Base-by-base conservation (phyloP, 2,888 invertebrate species). In the Argynnis bischoffii region DNA sequence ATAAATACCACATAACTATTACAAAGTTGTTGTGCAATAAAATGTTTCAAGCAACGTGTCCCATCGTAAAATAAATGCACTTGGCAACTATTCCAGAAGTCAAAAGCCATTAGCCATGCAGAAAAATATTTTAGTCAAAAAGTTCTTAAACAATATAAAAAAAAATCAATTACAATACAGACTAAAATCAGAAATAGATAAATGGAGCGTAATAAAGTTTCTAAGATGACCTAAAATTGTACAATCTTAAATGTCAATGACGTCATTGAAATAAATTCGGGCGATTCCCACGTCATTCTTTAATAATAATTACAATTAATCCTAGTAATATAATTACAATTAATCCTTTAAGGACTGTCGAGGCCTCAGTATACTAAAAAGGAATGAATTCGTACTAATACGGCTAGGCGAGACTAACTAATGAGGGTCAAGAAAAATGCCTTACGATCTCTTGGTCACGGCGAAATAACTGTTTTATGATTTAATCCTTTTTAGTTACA, bases 181-280 rank as follows among this genome's bases (percentile, higher is more conserved):
- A 55, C n/a, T n/a, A 47, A 21, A 56, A 14, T 46, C 18, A 57
- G 46, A 18, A 21, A 21, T 5, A 48, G n/a, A 35, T 55, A 48
- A 21, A 61, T 35, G 26, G 59, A 51, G 16, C 16, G 15, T 16
- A 16, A 41, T 41, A 41, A 41, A 41, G 8, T 41, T 35, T 61
- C 50, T 35, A 61, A 57, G 18, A 66, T 66, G 70, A 68, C 60
- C 64, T 65, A 66, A 67, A 74, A 63, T 54, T 70, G 54, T 55
- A 16, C 63, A 56, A 56, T 68, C 72, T 41, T 59, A 74, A 75
- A 74, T 60, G 60, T 67, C 64, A 75, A 79, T 84, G 82, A 87
- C 89, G 89, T 90, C 88, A 89, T 81, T 77, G 66, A 81, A 81
- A 85, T 88, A 80, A 77, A 85, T 88, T 86, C 83, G 87, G 87